Evolutionary conservation across 2,797 vertebrate genomes (phyloP).

Genomic region (Acipenser ruthenus): DNA sequence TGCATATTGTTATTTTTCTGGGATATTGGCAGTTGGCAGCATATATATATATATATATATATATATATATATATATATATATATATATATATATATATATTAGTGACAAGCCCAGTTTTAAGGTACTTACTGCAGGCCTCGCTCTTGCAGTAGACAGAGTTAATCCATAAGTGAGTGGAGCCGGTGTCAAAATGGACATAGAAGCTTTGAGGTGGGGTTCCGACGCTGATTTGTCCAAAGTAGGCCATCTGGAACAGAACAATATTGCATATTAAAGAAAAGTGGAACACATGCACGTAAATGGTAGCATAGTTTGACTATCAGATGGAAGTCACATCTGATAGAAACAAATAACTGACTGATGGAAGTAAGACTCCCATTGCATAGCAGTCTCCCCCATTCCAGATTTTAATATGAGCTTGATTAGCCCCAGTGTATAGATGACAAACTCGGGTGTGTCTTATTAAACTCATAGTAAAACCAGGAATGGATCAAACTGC

Average conservation of each 20-base stretch:
- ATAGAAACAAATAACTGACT: not conserved
- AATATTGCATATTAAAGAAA: not conserved
- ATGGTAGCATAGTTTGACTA: not conserved
- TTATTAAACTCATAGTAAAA: no score
- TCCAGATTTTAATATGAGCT: no score
- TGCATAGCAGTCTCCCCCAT: no score
- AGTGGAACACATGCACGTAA: not conserved
- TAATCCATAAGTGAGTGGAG: conserved; percentile 21
- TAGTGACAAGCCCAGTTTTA: not conserved
- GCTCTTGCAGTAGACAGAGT: conserved; percentile 21
- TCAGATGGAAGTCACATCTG: no score
- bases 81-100: not conserved
- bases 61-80: not conserved
- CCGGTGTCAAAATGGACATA: conserved; percentile 23
- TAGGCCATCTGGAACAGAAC: conserved; percentile 18
- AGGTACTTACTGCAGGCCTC: conserved; percentile 17
- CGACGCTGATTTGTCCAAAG: conserved; percentile 15
- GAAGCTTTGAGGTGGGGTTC: conserved; percentile 15
- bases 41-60: not conserved
- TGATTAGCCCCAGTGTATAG: no score
- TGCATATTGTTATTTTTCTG: no score
- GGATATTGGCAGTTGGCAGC: no score
- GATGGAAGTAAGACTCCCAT: no score
- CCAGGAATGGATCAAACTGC: no score
- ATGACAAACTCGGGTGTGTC: no score